Base-by-base conservation (phyloP, 2,888 invertebrate genomes). In the Lasioglossum villosulum region DNA sequence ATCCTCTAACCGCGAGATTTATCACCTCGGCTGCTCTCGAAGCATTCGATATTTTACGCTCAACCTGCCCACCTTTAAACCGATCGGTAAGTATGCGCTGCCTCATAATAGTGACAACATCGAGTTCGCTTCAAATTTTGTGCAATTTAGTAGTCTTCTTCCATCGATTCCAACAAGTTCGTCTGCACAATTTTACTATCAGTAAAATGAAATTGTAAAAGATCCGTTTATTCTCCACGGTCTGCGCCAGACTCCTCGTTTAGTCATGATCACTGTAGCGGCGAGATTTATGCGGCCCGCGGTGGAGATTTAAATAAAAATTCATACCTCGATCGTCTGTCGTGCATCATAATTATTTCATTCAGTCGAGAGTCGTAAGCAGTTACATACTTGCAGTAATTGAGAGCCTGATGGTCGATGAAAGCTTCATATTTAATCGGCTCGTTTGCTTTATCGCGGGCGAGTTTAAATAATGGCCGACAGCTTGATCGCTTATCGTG, bases 401-500 rank as follows among this genome's bases (percentile, higher is more conserved):
- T 63, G 63, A 63, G 63, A 30, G 34, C 8, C 63, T 30, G 63
- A 30, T 63, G 63, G 63, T 14, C 63, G 63, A 63, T 19, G 63
- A 63, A 63, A 30, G 63, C 63, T 63, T 63, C 63, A 23, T 16
- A 14, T 42, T 34, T 23, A 27, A 52, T 30, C 34, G 2, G 74
- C 74, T 37, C 4, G 37, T 48, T 37, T 27, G 16, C 27, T 37
- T 48, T 12, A 52, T 23, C 14, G 23, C 14, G 27, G 63, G 52
- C 19, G 19, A 70, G 30, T 34, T n/a, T 19, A 37, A 63, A 63
- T 63, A 63, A 63, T 63, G 63, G 63, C 63, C 63, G 30, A 63
- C 63, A 63, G 63, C 63, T 63, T 63, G 63, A 63, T 63, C 63
- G 63, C 63, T 63, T 63, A 63, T 63, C 63, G 30, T 30, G 19